These are phyloP conservation scores for Tenthredo distinguenda DNA, from an alignment of 2,888 invertebrate genomes.

Conservation along the genomic window DNA sequence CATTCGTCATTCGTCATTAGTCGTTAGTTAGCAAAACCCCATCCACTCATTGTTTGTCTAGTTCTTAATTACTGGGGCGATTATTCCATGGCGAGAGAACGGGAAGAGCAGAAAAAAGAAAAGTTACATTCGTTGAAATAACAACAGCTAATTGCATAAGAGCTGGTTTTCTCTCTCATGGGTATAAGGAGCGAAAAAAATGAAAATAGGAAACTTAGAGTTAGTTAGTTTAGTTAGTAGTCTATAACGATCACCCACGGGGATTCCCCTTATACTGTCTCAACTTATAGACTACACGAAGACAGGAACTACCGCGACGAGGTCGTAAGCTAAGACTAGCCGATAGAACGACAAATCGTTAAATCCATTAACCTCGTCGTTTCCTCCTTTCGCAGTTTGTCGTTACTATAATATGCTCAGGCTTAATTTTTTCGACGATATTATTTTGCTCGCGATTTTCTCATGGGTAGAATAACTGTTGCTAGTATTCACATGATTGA, in stretches of 20 bases:
- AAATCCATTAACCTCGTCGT: not conserved
- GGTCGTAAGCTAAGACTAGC: not conserved
- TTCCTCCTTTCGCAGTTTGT: not conserved
- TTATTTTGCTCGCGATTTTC: not conserved
- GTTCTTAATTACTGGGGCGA: slow-evolving; percentile 29
- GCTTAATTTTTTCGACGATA: not conserved
- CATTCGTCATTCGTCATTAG: not conserved
- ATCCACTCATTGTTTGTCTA: slow-evolving; percentile 4
- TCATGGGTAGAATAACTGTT: not conserved
- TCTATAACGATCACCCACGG: not conserved
- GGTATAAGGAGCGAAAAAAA: not conserved
- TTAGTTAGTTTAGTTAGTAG: not conserved
- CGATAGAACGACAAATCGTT: slow-evolving; percentile 18
- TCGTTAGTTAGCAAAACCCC: not conserved
- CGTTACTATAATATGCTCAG: too few species aligned
- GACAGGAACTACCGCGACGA: slow-evolving; percentile 20
- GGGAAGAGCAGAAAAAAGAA: not conserved
- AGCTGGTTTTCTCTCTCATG: not conserved
- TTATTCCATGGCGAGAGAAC: not conserved
- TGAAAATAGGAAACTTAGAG: slow-evolving; percentile 21
- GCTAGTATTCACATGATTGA: not conserved
- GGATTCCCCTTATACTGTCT: not conserved
- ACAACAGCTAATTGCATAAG: slow-evolving; percentile 20
- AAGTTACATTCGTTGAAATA: not conserved
- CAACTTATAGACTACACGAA: not conserved